Percentiles rank a stretch among this genome's conserved stretches.
Evolutionary conservation across 1,140 invertebrate species (phyloP).

Genomic region (Globodera rostochiensis): DNA sequence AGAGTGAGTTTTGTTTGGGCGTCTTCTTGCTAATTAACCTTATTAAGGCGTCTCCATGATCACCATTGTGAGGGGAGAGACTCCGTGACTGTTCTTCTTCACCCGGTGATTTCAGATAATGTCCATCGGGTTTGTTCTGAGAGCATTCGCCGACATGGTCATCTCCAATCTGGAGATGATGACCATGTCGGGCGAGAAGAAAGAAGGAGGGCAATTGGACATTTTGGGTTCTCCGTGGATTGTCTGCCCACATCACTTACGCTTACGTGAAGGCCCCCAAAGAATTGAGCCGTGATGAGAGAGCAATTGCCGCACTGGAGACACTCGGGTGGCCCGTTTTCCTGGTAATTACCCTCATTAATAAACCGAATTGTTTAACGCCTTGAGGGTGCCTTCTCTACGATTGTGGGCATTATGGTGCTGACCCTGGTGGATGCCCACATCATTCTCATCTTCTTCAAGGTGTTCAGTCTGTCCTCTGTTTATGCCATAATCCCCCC

Average conservation of each 20-base stretch:
- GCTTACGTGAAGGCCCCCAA: slow-evolving; percentile 67
- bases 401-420: slow-evolving; percentile 63
- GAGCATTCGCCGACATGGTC: too few relatives aligned
- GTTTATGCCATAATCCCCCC: too few relatives aligned
- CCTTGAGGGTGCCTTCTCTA: slow-evolving; percentile 60
- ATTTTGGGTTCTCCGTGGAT: slow-evolving; percentile 76
- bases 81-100: neutral
- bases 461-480: neutral
- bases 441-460: slow-evolving; percentile 62
- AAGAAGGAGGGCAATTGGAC: too few relatives aligned
- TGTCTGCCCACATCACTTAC: slow-evolving; percentile 81
- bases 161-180: too few relatives aligned
- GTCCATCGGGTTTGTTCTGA: slow-evolving; percentile 73
- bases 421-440: slow-evolving; percentile 60
- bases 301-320: slow-evolving; percentile 75
- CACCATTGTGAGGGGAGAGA: slow-evolving; percentile 50
- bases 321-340: slow-evolving; percentile 79
- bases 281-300: slow-evolving; percentile 64
- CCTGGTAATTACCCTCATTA: slow-evolving; percentile 77
- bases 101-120: slow-evolving; percentile 73
- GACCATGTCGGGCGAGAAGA: too few relatives aligned
- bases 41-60: slow-evolving; percentile 75
- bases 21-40: neutral
- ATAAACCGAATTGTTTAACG: slow-evolving; percentile 61
- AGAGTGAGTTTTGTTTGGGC: slow-evolving; percentile 68